Evolutionary conservation across 23 tunicate species (phyloP), one percentile per base, ranked within the genome.

Genomic region (Ascidia mentula): DNA sequence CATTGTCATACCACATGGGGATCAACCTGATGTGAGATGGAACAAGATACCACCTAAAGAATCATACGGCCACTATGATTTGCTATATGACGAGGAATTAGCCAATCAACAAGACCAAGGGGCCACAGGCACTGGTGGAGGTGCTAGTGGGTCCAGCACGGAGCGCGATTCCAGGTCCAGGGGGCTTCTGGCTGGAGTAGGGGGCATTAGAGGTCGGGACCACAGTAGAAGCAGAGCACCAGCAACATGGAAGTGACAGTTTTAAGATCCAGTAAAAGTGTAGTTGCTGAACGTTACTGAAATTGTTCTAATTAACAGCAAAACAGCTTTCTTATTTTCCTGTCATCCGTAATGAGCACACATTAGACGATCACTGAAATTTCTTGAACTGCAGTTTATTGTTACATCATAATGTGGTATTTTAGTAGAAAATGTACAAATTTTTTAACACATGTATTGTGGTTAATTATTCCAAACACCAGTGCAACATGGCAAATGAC

Each of bases 11-110:
- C 97, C 96, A 0, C 46, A 53, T 38, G 97, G 99, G 37, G 99
- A 96, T 84, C 74, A 83, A 37, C 99, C 99, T 22, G 99, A 96
- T 77, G 90, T 88, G 35, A 80, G 87, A 60, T 94, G 97, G 92
- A 85, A 76, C 74, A 96, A 96, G 53, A 72, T 69, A 8, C 99
- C 99, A 13, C 94, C 99, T 0, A 82, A 88, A 75, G 92, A 89
- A 22, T 72, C 78, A 1, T 96, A 87, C 73, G 99, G 99, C 0
- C 91, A 96, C n/a, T 96, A 78, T 72, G 99, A 96, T 80, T 82
- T 96, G 9, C 82, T 96, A 0, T 91, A 91, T 61, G 99, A 96
- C 36, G 97, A 96, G 78, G 99, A 96, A 59, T 83, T 91, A 0
- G 99, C 98, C 0, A 72, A 92, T 46, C 83, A 82, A 34, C 76